Conservation (phyloP, 2,113 vertebrate genomes). For the Symphodus melops region DNA sequence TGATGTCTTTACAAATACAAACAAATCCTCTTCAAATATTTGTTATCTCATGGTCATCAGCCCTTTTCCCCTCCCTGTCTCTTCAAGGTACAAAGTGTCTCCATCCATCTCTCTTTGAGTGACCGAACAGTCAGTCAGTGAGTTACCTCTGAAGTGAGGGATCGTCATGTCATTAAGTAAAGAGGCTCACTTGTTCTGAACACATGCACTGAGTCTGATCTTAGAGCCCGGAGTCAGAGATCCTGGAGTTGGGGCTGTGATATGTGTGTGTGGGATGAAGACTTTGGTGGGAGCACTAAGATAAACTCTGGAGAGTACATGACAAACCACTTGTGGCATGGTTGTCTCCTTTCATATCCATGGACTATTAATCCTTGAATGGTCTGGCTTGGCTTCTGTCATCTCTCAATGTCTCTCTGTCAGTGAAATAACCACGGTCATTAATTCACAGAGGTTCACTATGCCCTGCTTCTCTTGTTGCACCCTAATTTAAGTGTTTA, state of each 20-base stretch:
- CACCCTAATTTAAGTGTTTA: no score
- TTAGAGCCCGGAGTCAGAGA: constrained; percentile 41
- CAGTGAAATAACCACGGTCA: constrained; percentile 50
- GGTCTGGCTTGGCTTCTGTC: constrained; percentile 29
- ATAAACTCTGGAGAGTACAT: constrained; percentile 61
- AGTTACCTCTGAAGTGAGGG: constrained; percentile 52
- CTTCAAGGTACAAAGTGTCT: constrained; percentile 71
- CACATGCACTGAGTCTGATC: constrained; percentile 41
- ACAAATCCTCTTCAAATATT: constrained; percentile 26
- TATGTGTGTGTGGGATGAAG: constrained; percentile 46
- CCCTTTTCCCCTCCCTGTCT: constrained; percentile 52
- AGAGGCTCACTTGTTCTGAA: constrained; percentile 67
- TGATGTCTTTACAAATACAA: constrained; percentile 12
- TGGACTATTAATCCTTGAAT: constrained; percentile 60
- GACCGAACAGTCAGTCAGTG: constrained; percentile 62
- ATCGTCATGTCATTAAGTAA: constrained; percentile 60
- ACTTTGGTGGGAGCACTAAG: constrained; percentile 30
- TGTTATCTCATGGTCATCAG: constrained; percentile 53
- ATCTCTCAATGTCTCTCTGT: constrained; percentile 47
- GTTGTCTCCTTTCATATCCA: constrained; percentile 53
- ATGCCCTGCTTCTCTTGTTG: constrained; percentile 12
- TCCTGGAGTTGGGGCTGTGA: constrained; percentile 35
- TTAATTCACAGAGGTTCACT: constrained; percentile 48
- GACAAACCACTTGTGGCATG: constrained; percentile 72
- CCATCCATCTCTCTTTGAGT: constrained; percentile 66